Percentiles rank a stretch among this genome's conserved stretches.
Evolutionary conservation across 2,888 invertebrate genomes (phyloP).

Genomic region (Drosophila lutescens): DNA sequence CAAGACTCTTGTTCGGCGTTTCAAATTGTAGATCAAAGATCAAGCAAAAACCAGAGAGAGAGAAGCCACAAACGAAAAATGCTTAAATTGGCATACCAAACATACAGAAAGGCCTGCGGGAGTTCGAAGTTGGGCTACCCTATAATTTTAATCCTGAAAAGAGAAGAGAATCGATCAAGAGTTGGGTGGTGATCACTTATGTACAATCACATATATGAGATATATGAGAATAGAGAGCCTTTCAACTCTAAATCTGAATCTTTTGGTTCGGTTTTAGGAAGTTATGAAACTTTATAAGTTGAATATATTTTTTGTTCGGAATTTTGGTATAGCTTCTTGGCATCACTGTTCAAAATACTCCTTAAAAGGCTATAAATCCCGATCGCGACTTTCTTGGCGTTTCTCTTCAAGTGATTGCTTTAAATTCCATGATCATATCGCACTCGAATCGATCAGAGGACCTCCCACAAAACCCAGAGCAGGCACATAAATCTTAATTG

Average conservation of each 20-base stretch:
- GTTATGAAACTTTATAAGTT: no score
- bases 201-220: background rate
- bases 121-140: conserved; percentile 64
- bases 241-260: background rate
- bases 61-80: conserved; percentile 48
- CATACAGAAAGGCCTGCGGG: conserved; percentile 49
- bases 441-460: conserved; percentile 48
- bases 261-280: no score
- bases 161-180: conserved; percentile 5
- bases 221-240: background rate
- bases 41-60: conserved; percentile 57
- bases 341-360: background rate
- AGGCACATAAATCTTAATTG: conserved; percentile 75
- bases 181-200: conserved; percentile 20
- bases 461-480: conserved; percentile 49
- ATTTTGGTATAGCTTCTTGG: no score
- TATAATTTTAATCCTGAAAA: conserved; percentile 48
- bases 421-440: conserved; percentile 38
- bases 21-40: conserved; percentile 81
- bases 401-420: conserved; percentile 21
- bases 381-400: background rate
- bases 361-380: conserved; percentile 3
- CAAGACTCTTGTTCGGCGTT: conserved; percentile 63
- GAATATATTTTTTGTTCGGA: no score
- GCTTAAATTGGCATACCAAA: conserved; percentile 76